Conservation (phyloP, 2,797 vertebrate genomes). For the Chaetophractus vellerosus region DNA sequence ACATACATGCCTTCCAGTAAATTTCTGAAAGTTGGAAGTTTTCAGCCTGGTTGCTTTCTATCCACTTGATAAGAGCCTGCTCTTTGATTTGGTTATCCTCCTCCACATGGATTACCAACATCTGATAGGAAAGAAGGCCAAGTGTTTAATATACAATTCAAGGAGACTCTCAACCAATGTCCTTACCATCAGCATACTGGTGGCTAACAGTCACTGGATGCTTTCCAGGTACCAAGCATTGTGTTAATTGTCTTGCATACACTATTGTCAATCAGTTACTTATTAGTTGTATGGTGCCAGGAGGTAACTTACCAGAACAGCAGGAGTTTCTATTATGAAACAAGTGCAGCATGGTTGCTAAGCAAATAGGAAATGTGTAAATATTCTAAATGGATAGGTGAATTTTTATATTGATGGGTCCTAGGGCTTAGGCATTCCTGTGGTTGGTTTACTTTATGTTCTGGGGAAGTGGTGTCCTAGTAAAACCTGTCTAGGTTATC, state of each 20-base stretch:
- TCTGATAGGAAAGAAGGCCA: not conserved
- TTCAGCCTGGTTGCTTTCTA: constrained; percentile 19
- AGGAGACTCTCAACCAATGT: not conserved
- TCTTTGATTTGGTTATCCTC: not conserved
- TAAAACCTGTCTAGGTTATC: not conserved
- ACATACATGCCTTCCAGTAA: constrained; percentile 22
- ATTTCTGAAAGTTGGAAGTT: not conserved
- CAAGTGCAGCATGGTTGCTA: constrained; percentile 10
- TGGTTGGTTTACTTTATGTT: not conserved
- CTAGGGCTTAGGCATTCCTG: not conserved
- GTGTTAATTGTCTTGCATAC: not conserved
- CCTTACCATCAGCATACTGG: not conserved
- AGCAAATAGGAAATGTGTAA: constrained; percentile 45
- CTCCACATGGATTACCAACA: not conserved
- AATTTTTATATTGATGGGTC: not conserved
- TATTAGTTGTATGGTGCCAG: constrained; percentile 15
- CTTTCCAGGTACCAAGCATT: constrained; percentile 1
- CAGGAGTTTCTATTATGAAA: constrained; percentile 58
- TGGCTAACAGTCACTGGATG: not conserved
- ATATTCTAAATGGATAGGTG: constrained; percentile 15
- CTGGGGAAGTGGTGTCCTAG: not conserved
- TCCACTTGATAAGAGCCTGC: not conserved
- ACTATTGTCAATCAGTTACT: constrained; percentile 52
- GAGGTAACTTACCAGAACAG: constrained; percentile 63
- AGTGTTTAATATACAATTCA: not conserved